Base-by-base conservation (phyloP, 2,888 invertebrate genomes). In the Epicampocera succincta region DNA sequence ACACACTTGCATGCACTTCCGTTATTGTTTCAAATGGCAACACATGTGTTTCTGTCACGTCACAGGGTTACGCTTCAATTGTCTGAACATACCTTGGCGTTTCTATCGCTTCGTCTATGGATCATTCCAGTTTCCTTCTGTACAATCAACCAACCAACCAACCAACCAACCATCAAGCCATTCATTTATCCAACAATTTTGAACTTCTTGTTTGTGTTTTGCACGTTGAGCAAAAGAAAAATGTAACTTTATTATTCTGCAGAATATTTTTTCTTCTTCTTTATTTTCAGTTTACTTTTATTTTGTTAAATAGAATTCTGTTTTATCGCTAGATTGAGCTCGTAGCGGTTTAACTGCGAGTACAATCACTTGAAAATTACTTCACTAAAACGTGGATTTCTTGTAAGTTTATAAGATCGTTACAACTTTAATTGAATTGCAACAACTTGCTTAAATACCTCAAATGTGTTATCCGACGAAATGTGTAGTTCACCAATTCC, bases 31-130 rank as follows among this genome's bases (percentile, higher is more conserved):
- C 21, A 60, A 71, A 42, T 58, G 25, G 52, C 46, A 77, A 73
- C 77, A 77, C 81, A 82, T 78, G 77, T 82, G 81, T 77, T 82
- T 71, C 77, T 77, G 77, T 82, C 77, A 77, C 81, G 73, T 82
- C 71, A 74, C 54, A 60, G 52, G 65, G 73, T 82, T 82, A 65
- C 74, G 74, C 77, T 77, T 82, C 77, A 77, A 82, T 82, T 82
- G 69, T 54, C 66, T 65, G 9, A 69, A 63, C 68, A 72, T 68
- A 76, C 50, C 60, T 76, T 21, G 15, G 1, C 38, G 40, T 56
- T 1, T 40, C 8, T 42, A n/a, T 50, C 25, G 9, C 12, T 56
- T 29, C 15, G 19, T 44, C 15, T 21, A 11, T 29, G 29, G 44
- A 0, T 15, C n/a, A 46, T 44, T 33, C 6, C 12, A 13, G 60